These are phyloP conservation scores for Zhengitettix transpicula DNA, from an alignment of 2,888 invertebrate species.

Conservation along the genomic window DNA sequence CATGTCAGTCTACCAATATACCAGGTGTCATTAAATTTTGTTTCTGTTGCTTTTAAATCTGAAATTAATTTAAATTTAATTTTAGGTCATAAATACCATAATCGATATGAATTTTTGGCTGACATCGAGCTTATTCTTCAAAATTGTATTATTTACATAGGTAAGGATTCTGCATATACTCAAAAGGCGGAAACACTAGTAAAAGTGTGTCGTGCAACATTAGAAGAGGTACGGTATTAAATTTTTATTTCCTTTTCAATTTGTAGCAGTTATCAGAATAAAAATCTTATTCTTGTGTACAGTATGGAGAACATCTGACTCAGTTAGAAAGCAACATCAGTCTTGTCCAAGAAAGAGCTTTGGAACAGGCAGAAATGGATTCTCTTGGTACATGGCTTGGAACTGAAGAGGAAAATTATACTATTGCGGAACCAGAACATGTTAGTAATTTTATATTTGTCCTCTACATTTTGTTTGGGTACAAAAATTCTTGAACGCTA, in stretches of 20 bases:
- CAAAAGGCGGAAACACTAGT: constrained; percentile 68
- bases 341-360: constrained; percentile 61
- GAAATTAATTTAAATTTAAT: constrained; percentile 12
- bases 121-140: constrained; percentile 78
- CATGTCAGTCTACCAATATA: too few relatives aligned
- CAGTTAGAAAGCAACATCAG: constrained; percentile 74
- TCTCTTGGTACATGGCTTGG: constrained; percentile 46
- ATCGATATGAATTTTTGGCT: constrained; percentile 66
- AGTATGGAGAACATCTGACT: constrained; percentile 74
- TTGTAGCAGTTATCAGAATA: neutral
- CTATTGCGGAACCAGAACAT: constrained; percentile 34
- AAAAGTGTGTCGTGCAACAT: constrained; percentile 48
- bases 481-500: too few relatives aligned
- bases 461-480: too few relatives aligned
- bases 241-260: neutral
- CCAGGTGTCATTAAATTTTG: too few relatives aligned
- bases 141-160: constrained; percentile 86
- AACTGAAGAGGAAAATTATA: constrained; percentile 46
- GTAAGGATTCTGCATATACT: constrained; percentile 71
- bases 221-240: constrained; percentile 44
- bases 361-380: constrained; percentile 72
- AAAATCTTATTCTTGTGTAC: constrained; percentile 15
- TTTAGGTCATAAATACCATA: constrained; percentile 79
- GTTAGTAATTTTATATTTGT: neutral
- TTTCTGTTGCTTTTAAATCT: too few relatives aligned